Conservation (phyloP, 2,113 vertebrate genomes). For the Scomber colias region DNA sequence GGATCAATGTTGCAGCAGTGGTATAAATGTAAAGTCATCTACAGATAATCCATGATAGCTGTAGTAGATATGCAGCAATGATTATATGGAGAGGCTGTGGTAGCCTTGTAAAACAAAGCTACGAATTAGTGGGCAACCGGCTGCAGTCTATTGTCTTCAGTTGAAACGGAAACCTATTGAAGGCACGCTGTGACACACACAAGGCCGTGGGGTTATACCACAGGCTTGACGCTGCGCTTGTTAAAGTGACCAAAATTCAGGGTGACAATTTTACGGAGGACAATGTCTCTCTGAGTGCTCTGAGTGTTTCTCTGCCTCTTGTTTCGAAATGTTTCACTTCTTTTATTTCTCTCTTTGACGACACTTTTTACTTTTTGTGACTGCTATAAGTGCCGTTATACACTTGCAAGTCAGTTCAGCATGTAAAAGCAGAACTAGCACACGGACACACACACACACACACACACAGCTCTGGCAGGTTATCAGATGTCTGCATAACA, state of each 20-base stretch:
- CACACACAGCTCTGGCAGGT: not conserved
- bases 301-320: too few species aligned
- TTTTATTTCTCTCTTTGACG: not conserved
- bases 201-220: slow-evolving; percentile 53
- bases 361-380: not conserved
- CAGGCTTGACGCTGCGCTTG: slow-evolving; percentile 68
- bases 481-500: not conserved
- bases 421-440: slow-evolving; percentile 21
- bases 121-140: slow-evolving; percentile 60
- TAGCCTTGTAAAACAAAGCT: slow-evolving; percentile 65
- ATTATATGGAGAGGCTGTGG: slow-evolving; percentile 47
- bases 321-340: too few species aligned
- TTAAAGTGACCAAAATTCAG: slow-evolving; percentile 75
- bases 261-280: slow-evolving; percentile 67
- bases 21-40: slow-evolving; percentile 5
- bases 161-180: slow-evolving; percentile 49
- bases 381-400: not conserved
- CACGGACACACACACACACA: not conserved
- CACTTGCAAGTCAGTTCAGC: slow-evolving; percentile 6
- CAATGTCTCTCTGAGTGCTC: slow-evolving; percentile 14
- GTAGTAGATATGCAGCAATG: slow-evolving; percentile 2
- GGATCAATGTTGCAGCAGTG: slow-evolving; percentile 16
- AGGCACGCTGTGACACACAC: slow-evolving; percentile 54
- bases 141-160: slow-evolving; percentile 71
- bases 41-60: slow-evolving; percentile 13